Conservation (phyloP, 2,113 vertebrate genomes). For the Lanius collurio region DNA sequence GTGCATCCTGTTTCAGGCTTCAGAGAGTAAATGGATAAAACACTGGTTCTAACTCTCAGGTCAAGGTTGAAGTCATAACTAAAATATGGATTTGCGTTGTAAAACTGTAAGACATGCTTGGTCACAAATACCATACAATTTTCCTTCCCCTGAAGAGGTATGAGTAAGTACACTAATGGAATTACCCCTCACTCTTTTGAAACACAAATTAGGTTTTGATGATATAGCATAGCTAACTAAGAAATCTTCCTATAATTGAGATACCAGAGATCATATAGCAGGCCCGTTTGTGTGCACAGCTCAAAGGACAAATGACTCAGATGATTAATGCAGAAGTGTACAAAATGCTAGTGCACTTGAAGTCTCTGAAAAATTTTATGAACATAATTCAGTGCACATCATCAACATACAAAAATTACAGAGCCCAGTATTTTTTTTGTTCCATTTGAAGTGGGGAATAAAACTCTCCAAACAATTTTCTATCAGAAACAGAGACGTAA, state of each 20-base stretch:
- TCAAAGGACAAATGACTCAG: neutral
- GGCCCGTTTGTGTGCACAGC: neutral
- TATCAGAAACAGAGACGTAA: neutral
- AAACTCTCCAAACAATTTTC: neutral
- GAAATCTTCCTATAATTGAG: slow-evolving; percentile 16
- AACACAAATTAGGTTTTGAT: slow-evolving; percentile 26
- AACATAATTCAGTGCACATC: neutral
- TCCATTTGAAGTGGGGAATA: neutral
- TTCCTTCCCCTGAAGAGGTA: neutral
- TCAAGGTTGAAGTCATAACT: slow-evolving; percentile 59
- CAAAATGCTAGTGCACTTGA: neutral
- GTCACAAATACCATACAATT: neutral
- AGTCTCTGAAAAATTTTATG: neutral
- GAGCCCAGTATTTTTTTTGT: neutral
- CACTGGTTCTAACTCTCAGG: slow-evolving; percentile 24
- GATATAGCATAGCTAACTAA: slow-evolving; percentile 2
- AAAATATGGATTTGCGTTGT: slow-evolving; percentile 20
- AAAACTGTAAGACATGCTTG: slow-evolving; percentile 7
- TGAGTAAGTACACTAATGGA: slow-evolving; percentile 6
- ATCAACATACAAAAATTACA: neutral
- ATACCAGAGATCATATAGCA: slow-evolving; percentile 2
- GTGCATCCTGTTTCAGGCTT: neutral
- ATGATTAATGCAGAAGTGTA: neutral
- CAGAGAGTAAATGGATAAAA: slow-evolving; percentile 33
- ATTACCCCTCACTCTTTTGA: slow-evolving; percentile 43